Evolutionary conservation across 2,888 invertebrate genomes (phyloP), one percentile per base, ranked within the genome.

Genomic region (Syritta pipiens): DNA sequence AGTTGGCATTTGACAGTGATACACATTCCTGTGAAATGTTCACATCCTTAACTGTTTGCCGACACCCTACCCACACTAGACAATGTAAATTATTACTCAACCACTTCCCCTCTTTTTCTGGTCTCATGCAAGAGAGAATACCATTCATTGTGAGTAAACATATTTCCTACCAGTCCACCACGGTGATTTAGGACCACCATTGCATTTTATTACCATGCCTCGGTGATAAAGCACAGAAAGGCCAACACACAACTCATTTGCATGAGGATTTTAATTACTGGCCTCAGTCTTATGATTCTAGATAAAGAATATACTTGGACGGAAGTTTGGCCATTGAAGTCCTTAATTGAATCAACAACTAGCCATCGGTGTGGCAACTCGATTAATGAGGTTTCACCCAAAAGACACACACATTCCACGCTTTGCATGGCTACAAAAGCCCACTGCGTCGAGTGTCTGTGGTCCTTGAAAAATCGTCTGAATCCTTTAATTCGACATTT

Each of bases 201-300:
- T 55, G 55, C 55, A 55, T 55, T 55, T 55, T 55, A 55, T 26
- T 55, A 40, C 55, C 55, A 24, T 24, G 24, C 37, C 24, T 26
- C 26, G 7, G 55, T 53, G 37, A 26, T 40, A n/a, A 24, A 55
- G 40, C 26, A 40, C 17, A 17, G 7, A 24, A 40, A 9, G 12
- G 40, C 55, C n/a, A n/a, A n/a, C 40, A 6, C 22, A 37, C 22
- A 24, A 37, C 10, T 40, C 40, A 55, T 55, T 55, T 55, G 55
- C 55, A 40, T 55, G 17, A 9, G 26, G 24, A 40, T 40, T 55
- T 37, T 40, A 40, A 55, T 40, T 55, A 55, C 40, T 32, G 24
- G 32, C 19, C 20, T n/a, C n/a, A n/a, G n/a, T n/a, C n/a, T n/a
- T n/a, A n/a, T n/a, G n/a, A n/a, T n/a, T n/a, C n/a, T n/a, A n/a